Conservation (phyloP, 2,888 invertebrate species). For the Erebia ligea region DNA sequence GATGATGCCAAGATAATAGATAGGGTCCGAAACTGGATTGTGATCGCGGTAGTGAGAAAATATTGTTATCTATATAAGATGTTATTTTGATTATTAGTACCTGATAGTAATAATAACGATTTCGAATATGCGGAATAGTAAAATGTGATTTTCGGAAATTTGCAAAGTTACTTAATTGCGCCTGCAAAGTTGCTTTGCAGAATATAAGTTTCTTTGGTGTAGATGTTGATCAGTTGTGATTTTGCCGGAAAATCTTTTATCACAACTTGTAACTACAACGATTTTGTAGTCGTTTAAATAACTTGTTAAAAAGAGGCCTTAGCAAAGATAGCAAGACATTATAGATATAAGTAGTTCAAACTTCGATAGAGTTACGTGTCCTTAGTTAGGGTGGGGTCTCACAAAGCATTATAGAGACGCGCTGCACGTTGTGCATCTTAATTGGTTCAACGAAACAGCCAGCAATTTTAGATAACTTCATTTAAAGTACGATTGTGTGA, state of each 20-base stretch:
- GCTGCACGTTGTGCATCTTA: not conserved
- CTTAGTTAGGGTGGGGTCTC: not conserved
- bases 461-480: not conserved
- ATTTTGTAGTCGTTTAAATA: not conserved
- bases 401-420: not conserved
- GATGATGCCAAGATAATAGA: too few relatives aligned
- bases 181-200: not conserved
- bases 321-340: conserved; percentile 1
- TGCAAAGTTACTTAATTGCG: not conserved
- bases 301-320: conserved; percentile 9
- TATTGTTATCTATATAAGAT: too few relatives aligned
- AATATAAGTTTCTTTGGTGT: not conserved
- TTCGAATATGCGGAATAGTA: too few relatives aligned
- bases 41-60: too few relatives aligned
- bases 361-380: not conserved
- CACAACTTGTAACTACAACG: too few relatives aligned
- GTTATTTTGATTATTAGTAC: too few relatives aligned
- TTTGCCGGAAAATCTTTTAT: not conserved
- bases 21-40: too few relatives aligned
- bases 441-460: not conserved
- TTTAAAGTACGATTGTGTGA: too few relatives aligned
- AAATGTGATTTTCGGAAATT: not conserved
- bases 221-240: not conserved
- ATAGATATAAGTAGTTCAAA: not conserved
- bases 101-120: too few relatives aligned